Percentiles rank a stretch among this genome's conserved stretches.
These are phyloP conservation scores for Hemicordylus capensis DNA, from an alignment of 2,113 vertebrate species.

Conservation along the genomic window DNA sequence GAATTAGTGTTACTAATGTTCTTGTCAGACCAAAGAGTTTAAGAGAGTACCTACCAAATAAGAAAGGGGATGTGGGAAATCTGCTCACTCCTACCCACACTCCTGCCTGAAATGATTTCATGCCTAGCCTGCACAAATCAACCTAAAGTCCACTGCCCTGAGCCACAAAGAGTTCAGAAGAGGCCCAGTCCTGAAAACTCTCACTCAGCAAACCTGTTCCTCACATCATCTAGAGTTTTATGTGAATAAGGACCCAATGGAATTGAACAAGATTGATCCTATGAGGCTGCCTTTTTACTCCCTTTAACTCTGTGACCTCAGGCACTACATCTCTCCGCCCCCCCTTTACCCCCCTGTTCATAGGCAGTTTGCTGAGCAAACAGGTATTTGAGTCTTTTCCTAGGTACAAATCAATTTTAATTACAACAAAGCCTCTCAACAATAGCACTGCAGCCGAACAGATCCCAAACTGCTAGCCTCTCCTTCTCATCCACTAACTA, in stretches of 20 bases:
- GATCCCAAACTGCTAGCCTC: slow-evolving; percentile 57
- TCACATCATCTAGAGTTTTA: accelerated
- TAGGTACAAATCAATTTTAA: slow-evolving; percentile 75
- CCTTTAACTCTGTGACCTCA: slow-evolving; percentile 18
- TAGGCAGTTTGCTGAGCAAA: slow-evolving; percentile 9
- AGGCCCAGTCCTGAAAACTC: not conserved
- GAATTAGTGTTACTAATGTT: no score
- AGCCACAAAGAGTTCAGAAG: slow-evolving; percentile 25
- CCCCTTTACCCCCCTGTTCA: not conserved
- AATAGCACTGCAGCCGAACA: slow-evolving; percentile 39
- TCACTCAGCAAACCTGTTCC: slow-evolving; percentile 25
- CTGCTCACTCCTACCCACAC: no score
- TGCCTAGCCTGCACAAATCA: no score
- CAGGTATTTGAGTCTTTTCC: slow-evolving; percentile 48
- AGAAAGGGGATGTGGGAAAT: no score
- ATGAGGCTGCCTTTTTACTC: not conserved
- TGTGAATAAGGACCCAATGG: slow-evolving; percentile 5
- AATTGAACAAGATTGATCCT: not conserved
- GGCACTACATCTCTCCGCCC: not conserved
- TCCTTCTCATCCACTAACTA: slow-evolving; percentile 63
- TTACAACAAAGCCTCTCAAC: slow-evolving; percentile 39
- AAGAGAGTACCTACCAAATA: no score
- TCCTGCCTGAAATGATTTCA: no score
- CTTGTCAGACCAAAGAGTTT: no score
- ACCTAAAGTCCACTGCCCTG: not conserved